These are phyloP conservation scores for Dioctria linearis DNA, from an alignment of 2,888 invertebrate genomes.

Conservation along the genomic window DNA sequence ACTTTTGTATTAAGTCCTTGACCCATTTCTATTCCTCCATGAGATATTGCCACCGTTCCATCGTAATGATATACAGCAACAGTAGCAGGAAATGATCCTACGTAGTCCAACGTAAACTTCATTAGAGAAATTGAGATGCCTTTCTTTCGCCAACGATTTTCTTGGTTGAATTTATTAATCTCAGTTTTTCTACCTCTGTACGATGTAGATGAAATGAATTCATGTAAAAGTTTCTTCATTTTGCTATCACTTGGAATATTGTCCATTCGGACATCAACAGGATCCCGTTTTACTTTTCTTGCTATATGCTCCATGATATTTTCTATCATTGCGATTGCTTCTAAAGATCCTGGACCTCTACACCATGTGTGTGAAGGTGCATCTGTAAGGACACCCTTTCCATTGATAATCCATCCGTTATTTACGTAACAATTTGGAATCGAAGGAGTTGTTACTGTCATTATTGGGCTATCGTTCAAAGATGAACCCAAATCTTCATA, in stretches of 20 bases:
- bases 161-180: constrained; percentile 76
- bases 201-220: constrained; percentile 72
- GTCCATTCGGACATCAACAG: constrained; percentile 73
- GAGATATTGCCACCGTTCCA: constrained; percentile 80
- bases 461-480: constrained; percentile 73
- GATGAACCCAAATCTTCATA: constrained; percentile 71
- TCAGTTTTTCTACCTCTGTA: constrained; percentile 74
- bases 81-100: constrained; percentile 74
- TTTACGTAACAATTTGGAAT: constrained; percentile 77
- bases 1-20: constrained; percentile 85
- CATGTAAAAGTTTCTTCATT: constrained; percentile 72
- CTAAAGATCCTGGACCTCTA: constrained; percentile 76
- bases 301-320: constrained; percentile 80
- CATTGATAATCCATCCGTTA: constrained; percentile 79
- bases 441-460: constrained; percentile 65
- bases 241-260: constrained; percentile 72
- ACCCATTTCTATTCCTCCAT: constrained; percentile 84
- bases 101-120: constrained; percentile 75
- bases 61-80: constrained; percentile 81
- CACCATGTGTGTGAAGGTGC: constrained; percentile 79
- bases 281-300: constrained; percentile 73
- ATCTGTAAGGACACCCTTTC: constrained; percentile 77
- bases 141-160: constrained; percentile 86
- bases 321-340: constrained; percentile 77
- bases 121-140: constrained; percentile 81